Evolutionary conservation across 2,888 invertebrate genomes (phyloP).

Genomic region (Lasiommata megera): DNA sequence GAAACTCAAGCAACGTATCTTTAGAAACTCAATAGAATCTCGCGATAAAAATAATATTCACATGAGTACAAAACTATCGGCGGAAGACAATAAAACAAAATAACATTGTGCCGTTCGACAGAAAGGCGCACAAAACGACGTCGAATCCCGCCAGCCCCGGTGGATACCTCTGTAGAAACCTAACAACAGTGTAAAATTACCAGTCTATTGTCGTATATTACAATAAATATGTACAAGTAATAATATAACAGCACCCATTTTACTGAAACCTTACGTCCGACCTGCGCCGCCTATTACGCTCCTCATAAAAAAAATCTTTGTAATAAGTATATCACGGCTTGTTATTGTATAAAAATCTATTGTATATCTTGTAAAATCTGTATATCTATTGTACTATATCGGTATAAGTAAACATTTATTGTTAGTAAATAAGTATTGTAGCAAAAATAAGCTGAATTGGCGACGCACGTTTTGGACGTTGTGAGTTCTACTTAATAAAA

Average conservation of each 20-base stretch:
- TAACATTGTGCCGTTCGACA: slow-evolving; percentile 10
- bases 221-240: slow-evolving; percentile 80
- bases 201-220: slow-evolving; percentile 80
- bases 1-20: background rate
- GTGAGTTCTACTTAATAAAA: slow-evolving; percentile 64
- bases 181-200: slow-evolving; percentile 78
- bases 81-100: slow-evolving; percentile 36
- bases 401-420: slow-evolving; percentile 62
- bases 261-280: slow-evolving; percentile 62
- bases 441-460: slow-evolving; percentile 72
- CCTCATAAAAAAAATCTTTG: slow-evolving; percentile 53
- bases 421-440: slow-evolving; percentile 70
- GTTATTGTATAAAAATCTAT: slow-evolving; percentile 70
- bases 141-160: slow-evolving; percentile 50
- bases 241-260: slow-evolving; percentile 77
- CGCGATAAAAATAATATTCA: background rate
- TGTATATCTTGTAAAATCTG: slow-evolving; percentile 58
- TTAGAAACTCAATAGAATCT: background rate
- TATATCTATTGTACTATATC: slow-evolving; percentile 63
- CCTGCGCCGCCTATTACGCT: slow-evolving; percentile 62
- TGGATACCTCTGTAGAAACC: slow-evolving; percentile 76
- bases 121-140: slow-evolving; percentile 4
- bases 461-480: slow-evolving; percentile 52
- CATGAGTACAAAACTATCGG: slow-evolving; percentile 20
- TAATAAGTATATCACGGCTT: slow-evolving; percentile 61